Evolutionary conservation across 1,140 invertebrate species (phyloP).

Genomic region (Hylaeus volcanicus): DNA sequence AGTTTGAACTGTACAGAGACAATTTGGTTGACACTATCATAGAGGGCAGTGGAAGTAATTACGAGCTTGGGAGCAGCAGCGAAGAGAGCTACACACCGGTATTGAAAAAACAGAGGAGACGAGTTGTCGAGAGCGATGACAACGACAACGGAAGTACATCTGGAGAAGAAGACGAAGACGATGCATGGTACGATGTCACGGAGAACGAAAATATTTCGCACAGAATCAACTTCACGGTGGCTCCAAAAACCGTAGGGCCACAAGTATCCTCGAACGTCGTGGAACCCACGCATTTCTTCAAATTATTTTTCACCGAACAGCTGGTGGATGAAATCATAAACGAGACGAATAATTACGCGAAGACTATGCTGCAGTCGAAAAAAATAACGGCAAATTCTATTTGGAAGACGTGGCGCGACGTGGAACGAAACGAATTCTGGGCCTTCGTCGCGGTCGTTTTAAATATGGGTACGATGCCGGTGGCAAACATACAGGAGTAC

Average conservation of each 20-base stretch:
- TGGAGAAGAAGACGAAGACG: conserved; percentile 5
- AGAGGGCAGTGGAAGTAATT: too few species aligned
- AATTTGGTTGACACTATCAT: too few species aligned
- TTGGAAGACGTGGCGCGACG: neutral
- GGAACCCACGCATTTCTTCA: neutral
- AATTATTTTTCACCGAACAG: neutral
- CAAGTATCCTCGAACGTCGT: neutral
- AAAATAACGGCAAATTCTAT: neutral
- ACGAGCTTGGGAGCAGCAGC: too few species aligned
- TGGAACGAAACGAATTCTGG: neutral
- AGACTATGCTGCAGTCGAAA: neutral
- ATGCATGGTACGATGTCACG: neutral
- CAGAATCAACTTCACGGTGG: too few species aligned
- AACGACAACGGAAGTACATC: neutral
- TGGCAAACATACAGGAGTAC: neutral
- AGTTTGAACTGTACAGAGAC: too few species aligned
- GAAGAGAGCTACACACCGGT: too few species aligned
- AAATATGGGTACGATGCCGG: neutral
- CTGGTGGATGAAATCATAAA: neutral
- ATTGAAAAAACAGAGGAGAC: too few species aligned
- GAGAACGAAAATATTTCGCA: neutral
- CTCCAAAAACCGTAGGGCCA: neutral
- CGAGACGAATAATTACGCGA: neutral
- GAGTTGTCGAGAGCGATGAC: neutral
- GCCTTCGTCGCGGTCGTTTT: neutral